These are phyloP conservation scores for Tolmerus cingulatus DNA, from an alignment of 2,888 invertebrate genomes.

Conservation along the genomic window DNA sequence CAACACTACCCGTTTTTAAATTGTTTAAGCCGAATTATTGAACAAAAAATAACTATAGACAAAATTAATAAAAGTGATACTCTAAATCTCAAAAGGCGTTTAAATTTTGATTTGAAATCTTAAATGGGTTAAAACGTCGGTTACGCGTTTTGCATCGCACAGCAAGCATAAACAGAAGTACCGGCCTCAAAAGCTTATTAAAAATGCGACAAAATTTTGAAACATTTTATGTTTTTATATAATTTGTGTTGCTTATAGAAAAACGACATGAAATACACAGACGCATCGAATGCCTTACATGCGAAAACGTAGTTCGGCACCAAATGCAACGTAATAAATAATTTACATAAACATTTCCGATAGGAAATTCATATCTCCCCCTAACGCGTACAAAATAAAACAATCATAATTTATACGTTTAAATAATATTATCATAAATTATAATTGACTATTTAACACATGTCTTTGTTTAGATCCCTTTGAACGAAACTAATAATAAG, in stretches of 20 bases:
- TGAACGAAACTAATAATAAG: background rate
- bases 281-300: background rate
- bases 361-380: constrained; percentile 16
- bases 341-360: constrained; percentile 36
- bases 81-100: background rate
- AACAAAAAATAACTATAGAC: background rate
- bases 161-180: background rate
- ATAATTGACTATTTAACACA: constrained; percentile 33
- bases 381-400: constrained; percentile 25
- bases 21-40: background rate
- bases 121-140: background rate
- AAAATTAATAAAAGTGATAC: background rate
- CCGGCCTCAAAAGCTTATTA: background rate
- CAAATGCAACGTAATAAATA: constrained; percentile 25
- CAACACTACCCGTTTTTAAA: background rate
- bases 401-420: constrained; percentile 36
- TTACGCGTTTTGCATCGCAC: background rate
- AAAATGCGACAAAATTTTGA: background rate
- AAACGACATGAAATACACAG: constrained; percentile 25
- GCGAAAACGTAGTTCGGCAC: background rate
- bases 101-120: background rate
- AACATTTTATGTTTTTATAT: background rate
- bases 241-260: constrained; percentile 38
- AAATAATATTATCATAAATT: constrained; percentile 40
- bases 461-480: constrained; percentile 12